A percentile compares a stretch with the other conserved stretches of the same genome.
Conservation (phyloP, 2,888 invertebrate species). For the Troglohyphantes excavatus region DNA sequence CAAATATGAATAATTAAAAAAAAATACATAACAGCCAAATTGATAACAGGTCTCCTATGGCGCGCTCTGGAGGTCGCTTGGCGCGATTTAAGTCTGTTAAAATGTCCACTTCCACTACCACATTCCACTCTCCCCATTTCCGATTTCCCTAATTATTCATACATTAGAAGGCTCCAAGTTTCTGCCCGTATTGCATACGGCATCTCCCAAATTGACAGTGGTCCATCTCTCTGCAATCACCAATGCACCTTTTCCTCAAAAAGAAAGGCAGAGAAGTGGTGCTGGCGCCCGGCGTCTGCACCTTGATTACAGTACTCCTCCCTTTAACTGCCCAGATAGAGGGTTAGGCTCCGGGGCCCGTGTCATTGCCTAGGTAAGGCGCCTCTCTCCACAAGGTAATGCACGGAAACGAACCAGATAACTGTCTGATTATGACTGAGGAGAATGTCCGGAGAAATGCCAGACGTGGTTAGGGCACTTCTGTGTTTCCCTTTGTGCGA, state of each 20-base stretch:
- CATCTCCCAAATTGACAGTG: neutral
- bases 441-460: constrained; percentile 46
- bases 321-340: constrained; percentile 56
- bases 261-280: neutral
- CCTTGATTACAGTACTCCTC: constrained; percentile 69
- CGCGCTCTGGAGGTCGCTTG: no score
- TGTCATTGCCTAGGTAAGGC: constrained; percentile 71
- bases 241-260: constrained; percentile 17
- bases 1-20: no score
- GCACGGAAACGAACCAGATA: constrained; percentile 62
- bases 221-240: neutral
- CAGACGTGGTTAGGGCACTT: constrained; percentile 41
- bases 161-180: neutral
- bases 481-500: constrained; percentile 13
- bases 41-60: no score
- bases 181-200: neutral
- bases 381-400: constrained; percentile 55
- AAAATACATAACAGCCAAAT: no score
- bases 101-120: no score
- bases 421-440: constrained; percentile 46
- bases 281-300: constrained; percentile 57
- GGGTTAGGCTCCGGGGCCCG: constrained; percentile 34
- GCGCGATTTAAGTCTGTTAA: no score
- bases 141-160: neutral
- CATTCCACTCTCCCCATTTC: no score